A percentile compares a stretch with the other conserved stretches of the same genome.
These are phyloP conservation scores for Diabrotica balteata DNA, from an alignment of 2,888 invertebrate genomes.

Conservation along the genomic window DNA sequence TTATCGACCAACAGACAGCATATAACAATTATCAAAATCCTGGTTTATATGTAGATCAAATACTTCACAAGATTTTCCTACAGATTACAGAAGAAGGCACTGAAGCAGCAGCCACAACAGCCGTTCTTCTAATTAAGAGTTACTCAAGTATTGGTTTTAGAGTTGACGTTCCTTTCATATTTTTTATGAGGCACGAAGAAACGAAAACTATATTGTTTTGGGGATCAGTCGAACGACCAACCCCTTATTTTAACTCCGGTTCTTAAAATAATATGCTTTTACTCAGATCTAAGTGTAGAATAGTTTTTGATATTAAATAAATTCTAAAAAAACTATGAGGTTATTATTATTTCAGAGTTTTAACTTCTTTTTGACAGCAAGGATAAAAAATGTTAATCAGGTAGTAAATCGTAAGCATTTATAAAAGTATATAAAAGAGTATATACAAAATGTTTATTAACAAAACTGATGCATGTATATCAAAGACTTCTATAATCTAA, in stretches of 20 bases:
- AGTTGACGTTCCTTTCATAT: conserved; percentile 75
- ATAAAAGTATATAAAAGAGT: no score
- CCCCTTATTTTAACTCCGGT: conserved; percentile 48
- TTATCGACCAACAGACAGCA: conserved; percentile 51
- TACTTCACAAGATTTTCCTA: conserved; percentile 72
- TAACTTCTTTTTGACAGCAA: no score
- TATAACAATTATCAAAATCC: conserved; percentile 67
- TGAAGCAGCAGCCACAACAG: conserved; percentile 74
- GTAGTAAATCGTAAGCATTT: no score
- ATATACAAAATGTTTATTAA: no score
- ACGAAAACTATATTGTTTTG: conserved; percentile 75
- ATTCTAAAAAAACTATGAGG: no score
- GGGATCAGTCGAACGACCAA: conserved; percentile 71
- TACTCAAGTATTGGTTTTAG: conserved; percentile 64
- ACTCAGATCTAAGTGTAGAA: no score
- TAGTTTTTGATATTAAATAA: no score
- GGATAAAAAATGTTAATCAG: no score
- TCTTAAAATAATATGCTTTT: not conserved
- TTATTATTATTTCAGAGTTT: no score
- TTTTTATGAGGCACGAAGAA: conserved; percentile 74
- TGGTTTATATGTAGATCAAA: conserved; percentile 68
- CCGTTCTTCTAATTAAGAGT: conserved; percentile 65
- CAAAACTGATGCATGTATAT: no score
- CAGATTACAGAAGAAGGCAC: conserved; percentile 74
- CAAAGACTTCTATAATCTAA: no score